Evolutionary conservation across 2,888 invertebrate genomes (phyloP).

Genomic region (Monopis laevigella): DNA sequence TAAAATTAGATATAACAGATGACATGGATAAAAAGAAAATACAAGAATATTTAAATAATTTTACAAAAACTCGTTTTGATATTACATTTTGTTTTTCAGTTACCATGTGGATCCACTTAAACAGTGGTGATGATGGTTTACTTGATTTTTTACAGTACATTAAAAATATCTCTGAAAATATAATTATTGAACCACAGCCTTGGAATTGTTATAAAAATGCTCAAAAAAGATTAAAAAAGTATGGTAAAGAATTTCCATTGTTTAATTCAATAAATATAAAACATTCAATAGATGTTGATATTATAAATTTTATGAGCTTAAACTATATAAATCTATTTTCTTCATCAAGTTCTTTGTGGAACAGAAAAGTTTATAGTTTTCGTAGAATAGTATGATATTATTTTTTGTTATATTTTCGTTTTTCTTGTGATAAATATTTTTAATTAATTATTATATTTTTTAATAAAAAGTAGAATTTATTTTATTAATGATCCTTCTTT

Average conservation of each 20-base stretch:
- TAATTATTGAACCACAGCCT: conserved; percentile 84
- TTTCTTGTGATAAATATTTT: not conserved
- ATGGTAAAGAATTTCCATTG: conserved; percentile 69
- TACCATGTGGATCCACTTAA: conserved; percentile 92
- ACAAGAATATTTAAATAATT: conserved; percentile 47
- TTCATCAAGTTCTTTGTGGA: conserved; percentile 73
- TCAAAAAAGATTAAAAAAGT: conserved; percentile 73
- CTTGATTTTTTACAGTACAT: conserved; percentile 68
- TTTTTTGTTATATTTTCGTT: too few relatives aligned
- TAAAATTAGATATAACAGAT: conserved; percentile 70
- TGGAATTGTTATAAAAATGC: conserved; percentile 88
- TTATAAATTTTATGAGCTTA: conserved; percentile 62
- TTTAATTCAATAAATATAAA: conserved; percentile 69
- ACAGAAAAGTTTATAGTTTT: conserved; percentile 74
- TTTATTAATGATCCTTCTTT: too few relatives aligned
- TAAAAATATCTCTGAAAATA: conserved; percentile 55
- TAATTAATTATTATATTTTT: not conserved
- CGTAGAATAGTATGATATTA: conserved; percentile 27
- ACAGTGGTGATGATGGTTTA: conserved; percentile 81
- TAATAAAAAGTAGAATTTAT: not conserved
- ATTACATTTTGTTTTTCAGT: conserved; percentile 82
- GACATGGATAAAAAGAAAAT: conserved; percentile 37
- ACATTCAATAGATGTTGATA: conserved; percentile 67
- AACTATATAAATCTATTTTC: conserved; percentile 63
- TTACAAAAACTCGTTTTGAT: conserved; percentile 65